Base-by-base conservation (phyloP, 2,888 invertebrate genomes). In the Mycogona germanica region DNA sequence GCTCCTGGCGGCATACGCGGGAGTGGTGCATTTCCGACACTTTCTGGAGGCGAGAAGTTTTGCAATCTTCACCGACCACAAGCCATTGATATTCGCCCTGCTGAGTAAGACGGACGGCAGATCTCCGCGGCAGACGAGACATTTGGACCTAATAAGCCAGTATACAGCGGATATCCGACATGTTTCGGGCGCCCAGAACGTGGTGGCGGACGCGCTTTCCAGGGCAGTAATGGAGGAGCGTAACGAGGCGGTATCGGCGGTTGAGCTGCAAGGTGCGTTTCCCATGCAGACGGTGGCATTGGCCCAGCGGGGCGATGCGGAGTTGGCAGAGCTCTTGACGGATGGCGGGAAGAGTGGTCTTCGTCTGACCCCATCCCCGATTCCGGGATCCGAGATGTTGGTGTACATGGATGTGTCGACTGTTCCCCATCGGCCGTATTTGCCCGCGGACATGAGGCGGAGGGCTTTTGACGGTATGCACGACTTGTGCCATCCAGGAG, bases 141-240 rank as follows among this genome's bases (percentile, higher is more conserved):
- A 70, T 9, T 57, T 70, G 0, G 48, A 55, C 2, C 55, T 53
- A 28, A 60, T 69, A 21, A 47, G 62, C 0, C 66, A 69, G 54
- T 70, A 69, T 56, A 63, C 66, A 0, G 67, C 65, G 0, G 64
- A 67, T 47, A 65, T 69, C 3, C 53, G 58, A 3, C 62, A 68
- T 56, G 61, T 70, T 2, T 47, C 53, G 9, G 50, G 40, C 17
- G 25, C 37, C 3, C 21, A 49, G 3, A 49, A 38, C 38, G 30
- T 17, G 12, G 50, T 49, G 3, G 50, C 50, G 4, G 50, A 49
- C 38, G 23, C 50, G 3, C 40, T 49, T 42, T 49, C 50, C 3
- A 35, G 38, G n/a, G n/a, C n/a, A n/a, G n/a, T n/a, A n/a, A n/a
- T n/a, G n/a, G n/a, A n/a, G n/a, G n/a, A n/a, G n/a, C n/a, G n/a